Percentiles rank a stretch among this genome's conserved stretches.
These are phyloP conservation scores for Molorchus minor DNA, from an alignment of 2,888 invertebrate genomes.

Conservation along the genomic window DNA sequence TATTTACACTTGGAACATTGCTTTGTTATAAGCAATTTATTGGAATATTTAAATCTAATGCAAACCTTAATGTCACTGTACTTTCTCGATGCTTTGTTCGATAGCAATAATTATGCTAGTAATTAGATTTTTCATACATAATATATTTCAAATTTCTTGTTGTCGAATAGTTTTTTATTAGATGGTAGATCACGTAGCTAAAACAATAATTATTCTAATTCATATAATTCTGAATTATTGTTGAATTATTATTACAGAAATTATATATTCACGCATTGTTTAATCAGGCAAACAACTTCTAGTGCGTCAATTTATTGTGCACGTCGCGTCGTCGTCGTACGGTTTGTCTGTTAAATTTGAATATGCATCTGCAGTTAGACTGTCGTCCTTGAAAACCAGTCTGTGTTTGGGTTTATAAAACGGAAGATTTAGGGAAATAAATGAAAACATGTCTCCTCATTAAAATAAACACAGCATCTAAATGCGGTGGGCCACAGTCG, in stretches of 20 bases:
- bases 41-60: slow-evolving; percentile 57
- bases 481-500: slow-evolving; percentile 50
- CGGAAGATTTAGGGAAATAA: slow-evolving; percentile 54
- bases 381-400: slow-evolving; percentile 39
- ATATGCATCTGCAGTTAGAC: slow-evolving; percentile 7
- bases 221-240: too few species aligned
- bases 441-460: slow-evolving; percentile 55
- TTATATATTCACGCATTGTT: too few species aligned
- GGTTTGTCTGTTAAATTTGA: not conserved
- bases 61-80: slow-evolving; percentile 25
- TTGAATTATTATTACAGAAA: too few species aligned
- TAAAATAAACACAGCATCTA: slow-evolving; percentile 54
- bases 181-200: too few species aligned
- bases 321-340: too few species aligned
- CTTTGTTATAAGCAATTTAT: slow-evolving; percentile 62
- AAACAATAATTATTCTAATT: too few species aligned
- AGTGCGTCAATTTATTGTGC: too few species aligned
- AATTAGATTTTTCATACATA: too few species aligned
- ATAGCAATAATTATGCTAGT: not conserved
- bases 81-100: not conserved
- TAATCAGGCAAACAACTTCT: too few species aligned
- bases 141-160: too few species aligned
- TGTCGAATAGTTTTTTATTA: too few species aligned
- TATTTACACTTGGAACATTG: slow-evolving; percentile 59
- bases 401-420: slow-evolving; percentile 46